Evolutionary conservation across 2,113 vertebrate species (phyloP).

Genomic region (Trichomycterus rosablanca): DNA sequence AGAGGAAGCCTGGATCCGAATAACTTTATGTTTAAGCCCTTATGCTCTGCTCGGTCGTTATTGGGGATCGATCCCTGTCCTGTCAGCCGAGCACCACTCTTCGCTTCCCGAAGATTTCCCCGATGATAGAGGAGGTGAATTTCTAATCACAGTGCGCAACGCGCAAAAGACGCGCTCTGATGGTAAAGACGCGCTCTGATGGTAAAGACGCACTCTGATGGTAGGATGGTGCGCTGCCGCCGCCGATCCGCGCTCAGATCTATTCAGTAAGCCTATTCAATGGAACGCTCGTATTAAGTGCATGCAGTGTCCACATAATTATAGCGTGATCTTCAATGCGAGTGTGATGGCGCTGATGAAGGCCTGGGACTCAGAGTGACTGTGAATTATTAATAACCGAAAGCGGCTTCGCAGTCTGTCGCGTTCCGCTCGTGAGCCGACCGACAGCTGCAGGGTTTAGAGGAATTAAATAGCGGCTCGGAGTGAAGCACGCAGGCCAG

Average conservation of each 20-base stretch:
- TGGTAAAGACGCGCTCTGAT: not conserved
- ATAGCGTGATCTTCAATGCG: conserved; percentile 31
- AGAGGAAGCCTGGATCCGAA: conserved; percentile 23
- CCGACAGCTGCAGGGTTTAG: conserved; percentile 75
- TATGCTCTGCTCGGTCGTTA: conserved; percentile 27
- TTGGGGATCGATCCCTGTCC: conserved; percentile 44
- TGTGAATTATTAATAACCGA: conserved; percentile 77
- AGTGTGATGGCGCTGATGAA: conserved; percentile 40
- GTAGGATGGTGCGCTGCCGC: conserved; percentile 2
- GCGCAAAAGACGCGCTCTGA: conserved; percentile 6
- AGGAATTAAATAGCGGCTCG: conserved; percentile 76
- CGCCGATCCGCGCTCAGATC: conserved; percentile 9
- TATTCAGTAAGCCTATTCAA: too few relatives aligned
- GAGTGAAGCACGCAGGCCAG: conserved; percentile 68
- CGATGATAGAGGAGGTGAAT: conserved; percentile 2
- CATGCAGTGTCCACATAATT: conserved; percentile 14
- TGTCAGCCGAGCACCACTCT: conserved; percentile 23
- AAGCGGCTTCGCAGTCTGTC: conserved; percentile 70
- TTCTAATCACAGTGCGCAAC: conserved; percentile 32
- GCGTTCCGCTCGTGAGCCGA: conserved; percentile 67
- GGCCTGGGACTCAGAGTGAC: conserved; percentile 57
- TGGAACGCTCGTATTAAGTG: too few relatives aligned
- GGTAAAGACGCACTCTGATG: conserved; percentile 5
- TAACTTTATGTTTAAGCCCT: not conserved
- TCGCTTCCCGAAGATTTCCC: conserved; percentile 14